Percentiles rank a stretch among this genome's conserved stretches.
These are phyloP conservation scores for Euplexia lucipara DNA, from an alignment of 2,888 invertebrate genomes.

Conservation along the genomic window DNA sequence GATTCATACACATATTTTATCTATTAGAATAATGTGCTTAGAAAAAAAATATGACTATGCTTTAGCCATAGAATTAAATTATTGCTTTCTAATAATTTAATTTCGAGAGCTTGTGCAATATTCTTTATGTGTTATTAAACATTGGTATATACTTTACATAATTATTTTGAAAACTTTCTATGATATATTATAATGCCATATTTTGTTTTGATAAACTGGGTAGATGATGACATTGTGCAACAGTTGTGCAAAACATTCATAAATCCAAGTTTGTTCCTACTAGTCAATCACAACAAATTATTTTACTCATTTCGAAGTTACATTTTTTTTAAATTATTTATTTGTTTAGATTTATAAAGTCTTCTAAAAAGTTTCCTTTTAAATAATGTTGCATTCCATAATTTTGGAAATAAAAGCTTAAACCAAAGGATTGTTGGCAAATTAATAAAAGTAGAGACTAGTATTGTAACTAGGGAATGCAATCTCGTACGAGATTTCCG, in stretches of 20 bases:
- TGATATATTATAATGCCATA: neutral
- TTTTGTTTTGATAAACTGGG: neutral
- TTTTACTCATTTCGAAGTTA: conserved; percentile 28
- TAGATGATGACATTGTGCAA: conserved; percentile 3
- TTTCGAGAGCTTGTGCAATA: conserved; percentile 28
- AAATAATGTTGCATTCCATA: conserved; percentile 49
- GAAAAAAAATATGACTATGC: conserved; percentile 6
- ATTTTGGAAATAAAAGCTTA: conserved; percentile 32
- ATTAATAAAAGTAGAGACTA: conserved; percentile 16
- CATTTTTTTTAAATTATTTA: conserved; percentile 13
- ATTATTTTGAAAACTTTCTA: no score
- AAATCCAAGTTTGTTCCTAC: conserved; percentile 36
- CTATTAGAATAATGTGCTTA: conserved; percentile 22
- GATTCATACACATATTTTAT: conserved; percentile 17
- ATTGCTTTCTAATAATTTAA: conserved; percentile 11
- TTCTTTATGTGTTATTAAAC: conserved; percentile 3
- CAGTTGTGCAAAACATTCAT: conserved; percentile 11
- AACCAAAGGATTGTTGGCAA: conserved; percentile 42
- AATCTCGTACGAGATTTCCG: no score
- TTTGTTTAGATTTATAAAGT: conserved; percentile 15
- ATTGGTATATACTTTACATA: conserved; percentile 4
- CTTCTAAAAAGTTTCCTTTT: conserved; percentile 3
- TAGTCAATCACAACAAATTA: conserved; percentile 56
- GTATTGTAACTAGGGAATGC: no score
- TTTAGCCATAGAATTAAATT: conserved; percentile 11